A percentile compares a stretch with the other conserved stretches of the same genome.
These are phyloP conservation scores for Therioaphis trifolii DNA, from an alignment of 2,888 invertebrate genomes.

Conservation along the genomic window DNA sequence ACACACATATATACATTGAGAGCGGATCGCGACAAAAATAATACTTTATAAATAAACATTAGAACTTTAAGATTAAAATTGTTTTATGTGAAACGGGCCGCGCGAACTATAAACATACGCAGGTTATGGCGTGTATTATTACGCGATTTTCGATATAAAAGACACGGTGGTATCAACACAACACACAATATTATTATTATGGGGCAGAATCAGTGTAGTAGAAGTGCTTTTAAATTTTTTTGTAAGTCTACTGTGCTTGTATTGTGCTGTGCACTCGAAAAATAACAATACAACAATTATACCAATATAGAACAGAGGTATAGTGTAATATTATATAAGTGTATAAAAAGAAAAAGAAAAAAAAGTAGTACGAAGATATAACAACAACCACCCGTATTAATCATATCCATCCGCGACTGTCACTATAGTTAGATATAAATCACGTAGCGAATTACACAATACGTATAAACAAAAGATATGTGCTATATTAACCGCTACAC, in stretches of 20 bases:
- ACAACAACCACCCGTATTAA: slow-evolving; percentile 67
- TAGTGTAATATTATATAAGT: not conserved
- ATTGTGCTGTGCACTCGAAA: not conserved
- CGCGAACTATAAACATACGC: no score
- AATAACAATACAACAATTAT: slow-evolving; percentile 1
- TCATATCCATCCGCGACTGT: slow-evolving; percentile 41
- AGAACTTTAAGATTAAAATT: slow-evolving; percentile 13
- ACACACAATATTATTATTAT: not conserved
- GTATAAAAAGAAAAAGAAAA: not conserved
- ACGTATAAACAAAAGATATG: not conserved
- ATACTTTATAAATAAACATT: slow-evolving; percentile 25
- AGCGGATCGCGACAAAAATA: not conserved
- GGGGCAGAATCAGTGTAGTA: slow-evolving; percentile 27
- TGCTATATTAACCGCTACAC: not conserved
- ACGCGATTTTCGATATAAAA: not conserved
- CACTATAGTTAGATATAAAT: no score
- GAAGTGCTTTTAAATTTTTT: slow-evolving; percentile 24
- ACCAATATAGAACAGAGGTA: not conserved
- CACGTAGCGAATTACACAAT: not conserved
- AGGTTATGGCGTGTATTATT: no score
- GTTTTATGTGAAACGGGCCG: no score
- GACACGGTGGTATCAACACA: not conserved
- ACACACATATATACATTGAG: not conserved
- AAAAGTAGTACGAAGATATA: slow-evolving; percentile 64
- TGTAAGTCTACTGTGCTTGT: slow-evolving; percentile 22